Conservation (phyloP, 2,888 invertebrate species). For the Petrolisthes cinctipes region DNA sequence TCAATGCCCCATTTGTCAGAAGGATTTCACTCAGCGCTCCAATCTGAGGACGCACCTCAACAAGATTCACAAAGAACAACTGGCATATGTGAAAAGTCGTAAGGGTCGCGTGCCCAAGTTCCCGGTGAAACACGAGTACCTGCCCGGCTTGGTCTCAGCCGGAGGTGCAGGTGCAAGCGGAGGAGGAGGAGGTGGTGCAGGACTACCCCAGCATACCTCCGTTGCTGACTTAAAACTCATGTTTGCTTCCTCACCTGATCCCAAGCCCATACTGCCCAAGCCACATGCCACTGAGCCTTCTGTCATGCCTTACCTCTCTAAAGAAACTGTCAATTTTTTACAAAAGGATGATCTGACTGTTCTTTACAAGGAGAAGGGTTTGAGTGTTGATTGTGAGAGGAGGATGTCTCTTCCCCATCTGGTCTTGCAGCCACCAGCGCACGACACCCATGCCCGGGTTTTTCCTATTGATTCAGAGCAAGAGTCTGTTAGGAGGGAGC, state of each 20-base stretch:
- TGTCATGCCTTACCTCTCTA: conserved; percentile 61
- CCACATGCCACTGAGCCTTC: conserved; percentile 41
- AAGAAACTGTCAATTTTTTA: conserved; percentile 58
- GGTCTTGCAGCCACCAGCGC: conserved; percentile 35
- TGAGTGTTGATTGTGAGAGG: conserved; percentile 32
- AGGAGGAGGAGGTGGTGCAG: conserved; percentile 4
- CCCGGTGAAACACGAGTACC: conserved; percentile 49
- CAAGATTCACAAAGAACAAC: conserved; percentile 64
- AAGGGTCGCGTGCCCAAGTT: conserved; percentile 47
- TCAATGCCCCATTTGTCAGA: conserved; percentile 60
- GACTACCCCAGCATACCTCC: conserved; percentile 34
- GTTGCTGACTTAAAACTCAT: conserved; percentile 50
- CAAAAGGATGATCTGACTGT: conserved; percentile 55
- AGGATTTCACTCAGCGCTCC: conserved; percentile 65
- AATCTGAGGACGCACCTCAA: conserved; percentile 64
- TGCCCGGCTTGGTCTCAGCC: conserved; percentile 32
- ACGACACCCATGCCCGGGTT: conserved; percentile 27
- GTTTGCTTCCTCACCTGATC: conserved; percentile 26
- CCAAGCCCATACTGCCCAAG: conserved; percentile 53
- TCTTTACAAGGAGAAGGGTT: conserved; percentile 36
- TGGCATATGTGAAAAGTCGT: conserved; percentile 60
- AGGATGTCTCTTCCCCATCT: conserved; percentile 38
- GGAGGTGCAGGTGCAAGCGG: background rate
- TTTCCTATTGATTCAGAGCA: conserved; percentile 28
- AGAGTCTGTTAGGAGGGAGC: conserved; percentile 32